Evolutionary conservation across 2,888 invertebrate species (phyloP).

Genomic region (Drosophila atripex): DNA sequence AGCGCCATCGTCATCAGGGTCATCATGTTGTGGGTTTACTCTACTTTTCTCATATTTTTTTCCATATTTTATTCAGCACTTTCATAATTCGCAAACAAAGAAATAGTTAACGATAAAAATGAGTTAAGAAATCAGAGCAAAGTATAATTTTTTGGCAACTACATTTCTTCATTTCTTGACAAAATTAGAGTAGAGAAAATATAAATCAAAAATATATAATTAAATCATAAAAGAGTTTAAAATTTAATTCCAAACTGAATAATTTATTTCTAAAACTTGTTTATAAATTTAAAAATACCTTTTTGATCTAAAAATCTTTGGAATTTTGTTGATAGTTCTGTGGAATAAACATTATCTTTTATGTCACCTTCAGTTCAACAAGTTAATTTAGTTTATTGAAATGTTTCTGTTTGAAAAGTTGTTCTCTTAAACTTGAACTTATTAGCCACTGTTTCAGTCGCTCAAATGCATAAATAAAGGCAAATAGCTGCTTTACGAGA

Average conservation of each 20-base stretch:
- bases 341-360: not conserved
- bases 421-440: constrained; percentile 22
- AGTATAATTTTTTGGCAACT: too few species aligned
- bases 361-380: constrained; percentile 22
- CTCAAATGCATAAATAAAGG: not conserved
- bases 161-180: too few species aligned
- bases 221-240: too few species aligned
- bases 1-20: constrained; percentile 58
- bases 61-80: constrained; percentile 38
- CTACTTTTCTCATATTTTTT: constrained; percentile 25
- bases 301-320: not conserved
- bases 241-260: too few species aligned
- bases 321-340: not conserved
- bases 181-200: too few species aligned
- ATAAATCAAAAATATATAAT: not conserved
- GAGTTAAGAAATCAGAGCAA: not conserved
- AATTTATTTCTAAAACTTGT: too few species aligned
- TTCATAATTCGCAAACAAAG: constrained; percentile 56
- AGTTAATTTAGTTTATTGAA: constrained; percentile 10
- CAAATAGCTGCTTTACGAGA: not conserved
- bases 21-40: constrained; percentile 51
- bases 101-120: constrained; percentile 2
- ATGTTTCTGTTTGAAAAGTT: constrained; percentile 22
- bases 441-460: not conserved
- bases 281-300: too few species aligned